Conservation (phyloP, 2,113 vertebrate species). For the Tapirus terrestris region DNA sequence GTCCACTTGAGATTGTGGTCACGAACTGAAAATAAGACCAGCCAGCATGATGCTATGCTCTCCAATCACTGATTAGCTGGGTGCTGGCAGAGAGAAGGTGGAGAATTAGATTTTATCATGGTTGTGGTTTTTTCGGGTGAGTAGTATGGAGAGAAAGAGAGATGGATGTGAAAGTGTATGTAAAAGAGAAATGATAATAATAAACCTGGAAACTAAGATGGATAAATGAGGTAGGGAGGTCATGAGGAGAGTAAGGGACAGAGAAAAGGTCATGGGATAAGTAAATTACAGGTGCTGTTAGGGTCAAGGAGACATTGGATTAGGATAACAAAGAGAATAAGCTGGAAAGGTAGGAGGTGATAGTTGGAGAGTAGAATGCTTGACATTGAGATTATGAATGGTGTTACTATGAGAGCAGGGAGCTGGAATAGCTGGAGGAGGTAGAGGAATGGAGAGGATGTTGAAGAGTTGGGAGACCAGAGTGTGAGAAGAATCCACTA, state of each 20-base stretch:
- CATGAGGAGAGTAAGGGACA: not conserved
- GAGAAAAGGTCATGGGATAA: not conserved
- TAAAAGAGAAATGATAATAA: slow-evolving; percentile 4
- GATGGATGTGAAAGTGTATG: not conserved
- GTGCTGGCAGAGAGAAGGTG: not conserved
- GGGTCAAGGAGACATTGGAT: not conserved
- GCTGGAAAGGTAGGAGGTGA: not conserved
- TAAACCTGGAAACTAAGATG: not conserved
- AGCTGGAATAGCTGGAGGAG: not conserved
- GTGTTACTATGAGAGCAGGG: not conserved
- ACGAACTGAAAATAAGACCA: not conserved
- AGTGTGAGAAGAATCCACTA: not conserved
- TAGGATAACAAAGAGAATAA: not conserved
- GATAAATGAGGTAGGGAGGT: not conserved
- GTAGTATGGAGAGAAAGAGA: not conserved
- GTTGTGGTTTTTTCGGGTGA: not conserved
- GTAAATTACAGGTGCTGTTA: not conserved
- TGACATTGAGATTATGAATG: not conserved
- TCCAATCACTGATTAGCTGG: not conserved
- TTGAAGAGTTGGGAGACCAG: not conserved
- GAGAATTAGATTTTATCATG: not conserved
- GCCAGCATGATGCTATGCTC: not conserved
- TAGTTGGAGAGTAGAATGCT: not conserved
- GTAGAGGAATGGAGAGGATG: not conserved
- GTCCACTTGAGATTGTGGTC: not conserved